A percentile compares a stretch with the other conserved stretches of the same genome.
phyloP scores from a whole-genome alignment of 2,797 vertebrate genomes.

The Borostomias antarcticus region DNA sequence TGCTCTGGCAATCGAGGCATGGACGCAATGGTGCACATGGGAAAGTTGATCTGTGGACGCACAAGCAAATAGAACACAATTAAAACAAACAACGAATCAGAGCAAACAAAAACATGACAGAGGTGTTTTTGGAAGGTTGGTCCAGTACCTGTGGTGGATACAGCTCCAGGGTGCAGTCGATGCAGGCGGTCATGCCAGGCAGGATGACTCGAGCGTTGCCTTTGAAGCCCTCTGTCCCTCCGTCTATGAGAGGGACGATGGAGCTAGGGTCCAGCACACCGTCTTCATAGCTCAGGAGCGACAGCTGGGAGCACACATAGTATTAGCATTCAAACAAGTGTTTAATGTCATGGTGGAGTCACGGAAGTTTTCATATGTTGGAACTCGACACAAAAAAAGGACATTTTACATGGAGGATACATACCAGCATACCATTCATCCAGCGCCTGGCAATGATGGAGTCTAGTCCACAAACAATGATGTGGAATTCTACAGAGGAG shows the following conservation, averaged over 20 bases:
- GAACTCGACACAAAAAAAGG: background rate
- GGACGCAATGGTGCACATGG: slow-evolving; percentile 97
- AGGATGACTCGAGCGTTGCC: slow-evolving; percentile 94
- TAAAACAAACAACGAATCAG: background rate
- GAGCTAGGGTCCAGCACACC: slow-evolving; percentile 90
- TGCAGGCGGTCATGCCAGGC: slow-evolving; percentile 95
- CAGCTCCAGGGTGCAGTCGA: slow-evolving; percentile 93
- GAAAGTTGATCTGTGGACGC: slow-evolving; percentile 89
- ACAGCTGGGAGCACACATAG: slow-evolving; percentile 78
- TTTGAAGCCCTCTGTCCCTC: slow-evolving; percentile 97
- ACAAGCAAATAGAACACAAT: background rate
- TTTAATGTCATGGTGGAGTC: background rate
- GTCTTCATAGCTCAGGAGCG: slow-evolving; percentile 91
- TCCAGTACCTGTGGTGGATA: slow-evolving; percentile 91
- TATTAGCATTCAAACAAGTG: background rate
- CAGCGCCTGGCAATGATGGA: slow-evolving; percentile 96
- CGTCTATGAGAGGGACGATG: slow-evolving; percentile 94
- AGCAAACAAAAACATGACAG: background rate
- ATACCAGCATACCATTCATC: slow-evolving; percentile 99
- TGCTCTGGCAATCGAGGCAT: slow-evolving; percentile 97
- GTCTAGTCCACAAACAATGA: slow-evolving; percentile 96
- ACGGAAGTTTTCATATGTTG: too few relatives aligned
- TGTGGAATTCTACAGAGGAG: slow-evolving; percentile 87
- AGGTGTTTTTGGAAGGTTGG: background rate
- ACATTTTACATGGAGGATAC: slow-evolving; percentile 10